Conservation (phyloP, 1,140 invertebrate genomes). For the Lepidurus packardi region DNA sequence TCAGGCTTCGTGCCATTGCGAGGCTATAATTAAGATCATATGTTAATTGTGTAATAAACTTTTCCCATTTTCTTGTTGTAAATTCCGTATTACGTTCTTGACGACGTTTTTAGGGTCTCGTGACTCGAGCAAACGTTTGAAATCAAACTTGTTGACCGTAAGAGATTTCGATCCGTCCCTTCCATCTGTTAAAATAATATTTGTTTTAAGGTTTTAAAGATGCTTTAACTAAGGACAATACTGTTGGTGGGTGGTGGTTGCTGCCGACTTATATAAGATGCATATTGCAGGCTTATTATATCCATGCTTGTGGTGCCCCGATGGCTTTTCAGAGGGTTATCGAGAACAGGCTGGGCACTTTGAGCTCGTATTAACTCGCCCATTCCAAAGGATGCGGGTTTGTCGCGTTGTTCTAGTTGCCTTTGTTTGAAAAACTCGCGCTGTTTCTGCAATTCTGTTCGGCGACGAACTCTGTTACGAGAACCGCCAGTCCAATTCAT, state of each 20-base stretch:
- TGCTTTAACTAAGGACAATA: background rate
- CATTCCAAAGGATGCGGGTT: background rate
- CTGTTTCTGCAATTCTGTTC: background rate
- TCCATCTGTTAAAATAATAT: background rate
- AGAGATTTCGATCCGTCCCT: background rate
- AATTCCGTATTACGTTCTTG: too few species aligned
- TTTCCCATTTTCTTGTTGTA: background rate
- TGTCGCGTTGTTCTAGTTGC: background rate
- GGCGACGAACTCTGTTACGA: background rate
- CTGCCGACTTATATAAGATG: background rate
- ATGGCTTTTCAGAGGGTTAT: background rate
- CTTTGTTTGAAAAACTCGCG: background rate
- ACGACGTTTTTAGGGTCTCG: background rate
- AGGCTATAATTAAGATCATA: too few species aligned
- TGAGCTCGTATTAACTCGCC: background rate
- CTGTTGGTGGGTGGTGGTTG: background rate
- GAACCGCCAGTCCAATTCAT: slow-evolving; percentile 6
- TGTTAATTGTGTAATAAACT: background rate
- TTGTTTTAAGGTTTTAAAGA: background rate
- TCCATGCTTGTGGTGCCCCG: background rate
- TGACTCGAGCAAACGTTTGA: slow-evolving; percentile 5
- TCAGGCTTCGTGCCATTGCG: too few species aligned
- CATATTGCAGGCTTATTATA: background rate
- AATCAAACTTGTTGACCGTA: background rate
- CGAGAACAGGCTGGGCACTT: background rate